phyloP scores from a whole-genome alignment of 2,888 invertebrate species.

The Helobdella robusta region DNA sequence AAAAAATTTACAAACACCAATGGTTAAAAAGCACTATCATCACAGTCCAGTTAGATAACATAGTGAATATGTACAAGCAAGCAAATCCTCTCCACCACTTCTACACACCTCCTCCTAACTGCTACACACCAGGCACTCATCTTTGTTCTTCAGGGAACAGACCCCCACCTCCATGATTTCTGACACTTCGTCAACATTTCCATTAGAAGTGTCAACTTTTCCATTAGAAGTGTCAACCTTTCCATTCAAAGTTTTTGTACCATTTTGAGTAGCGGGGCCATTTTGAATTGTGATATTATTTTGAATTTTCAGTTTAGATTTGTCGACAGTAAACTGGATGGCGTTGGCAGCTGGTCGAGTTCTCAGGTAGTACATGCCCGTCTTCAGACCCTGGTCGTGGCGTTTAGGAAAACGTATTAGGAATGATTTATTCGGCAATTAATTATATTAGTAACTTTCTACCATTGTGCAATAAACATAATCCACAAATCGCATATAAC shows the following conservation, averaged over 20 bases:
- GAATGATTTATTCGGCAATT: background rate
- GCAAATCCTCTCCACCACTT: no score
- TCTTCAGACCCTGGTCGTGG: conserved; percentile 69
- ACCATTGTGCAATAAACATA: background rate
- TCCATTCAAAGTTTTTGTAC: background rate
- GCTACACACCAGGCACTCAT: conserved; percentile 76
- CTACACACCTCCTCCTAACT: no score
- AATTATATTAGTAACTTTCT: background rate
- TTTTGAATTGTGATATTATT: conserved; percentile 34
- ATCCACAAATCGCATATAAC: background rate
- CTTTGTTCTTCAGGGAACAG: conserved; percentile 77
- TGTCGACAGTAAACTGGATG: conserved; percentile 95
- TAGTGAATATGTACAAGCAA: no score
- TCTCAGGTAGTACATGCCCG: conserved; percentile 95
- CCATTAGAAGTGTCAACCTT: background rate
- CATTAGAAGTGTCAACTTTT: background rate
- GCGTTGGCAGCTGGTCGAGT: conserved; percentile 92
- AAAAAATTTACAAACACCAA: no score
- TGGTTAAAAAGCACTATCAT: no score
- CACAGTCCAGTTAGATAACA: no score
- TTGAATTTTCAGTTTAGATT: conserved; percentile 55
- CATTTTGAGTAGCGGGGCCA: background rate
- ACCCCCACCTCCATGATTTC: conserved; percentile 66
- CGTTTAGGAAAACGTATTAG: background rate
- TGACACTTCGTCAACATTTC: conserved; percentile 39